Percentiles rank a stretch among this genome's conserved stretches.
phyloP scores from a whole-genome alignment of 1,140 invertebrate genomes.

The Lasaia peninsularis region DNA sequence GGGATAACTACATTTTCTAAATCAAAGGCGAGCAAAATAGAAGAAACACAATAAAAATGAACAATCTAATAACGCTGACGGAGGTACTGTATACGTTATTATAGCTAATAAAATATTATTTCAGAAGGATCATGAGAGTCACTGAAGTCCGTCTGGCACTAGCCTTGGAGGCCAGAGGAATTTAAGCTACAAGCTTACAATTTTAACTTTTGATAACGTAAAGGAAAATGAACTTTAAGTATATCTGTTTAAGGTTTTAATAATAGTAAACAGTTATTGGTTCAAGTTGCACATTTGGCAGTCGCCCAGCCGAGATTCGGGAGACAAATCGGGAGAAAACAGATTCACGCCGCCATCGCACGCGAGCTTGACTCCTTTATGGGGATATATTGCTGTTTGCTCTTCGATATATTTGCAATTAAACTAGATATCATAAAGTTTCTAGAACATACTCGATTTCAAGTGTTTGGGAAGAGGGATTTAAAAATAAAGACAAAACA shows the following conservation, averaged over 20 bases:
- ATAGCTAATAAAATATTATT: conserved; percentile 68
- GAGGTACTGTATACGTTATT: conserved; percentile 35
- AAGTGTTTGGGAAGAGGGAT: background rate
- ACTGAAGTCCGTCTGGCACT: conserved; percentile 47
- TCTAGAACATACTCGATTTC: background rate
- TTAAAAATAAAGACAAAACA: too few relatives aligned
- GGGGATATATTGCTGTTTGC: conserved; percentile 45
- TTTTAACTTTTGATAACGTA: conserved; percentile 16
- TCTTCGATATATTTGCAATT: conserved; percentile 29
- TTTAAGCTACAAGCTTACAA: conserved; percentile 55
- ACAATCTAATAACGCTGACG: conserved; percentile 20
- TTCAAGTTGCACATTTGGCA: conserved; percentile 62
- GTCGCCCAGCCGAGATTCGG: conserved; percentile 59
- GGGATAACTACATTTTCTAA: background rate
- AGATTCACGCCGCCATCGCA: conserved; percentile 63
- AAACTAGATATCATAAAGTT: background rate
- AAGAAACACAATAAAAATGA: conserved; percentile 22
- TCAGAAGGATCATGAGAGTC: conserved; percentile 53
- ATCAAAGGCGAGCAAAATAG: background rate
- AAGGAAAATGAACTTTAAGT: conserved; percentile 29
- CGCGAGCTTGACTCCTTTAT: conserved; percentile 45
- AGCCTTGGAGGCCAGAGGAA: conserved; percentile 50
- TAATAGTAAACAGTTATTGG: conserved; percentile 27
- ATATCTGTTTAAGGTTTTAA: conserved; percentile 17
- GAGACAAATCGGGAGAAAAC: conserved; percentile 73